These are phyloP conservation scores for Anguilla anguilla DNA, from an alignment of 2,797 vertebrate genomes.

Conservation along the genomic window DNA sequence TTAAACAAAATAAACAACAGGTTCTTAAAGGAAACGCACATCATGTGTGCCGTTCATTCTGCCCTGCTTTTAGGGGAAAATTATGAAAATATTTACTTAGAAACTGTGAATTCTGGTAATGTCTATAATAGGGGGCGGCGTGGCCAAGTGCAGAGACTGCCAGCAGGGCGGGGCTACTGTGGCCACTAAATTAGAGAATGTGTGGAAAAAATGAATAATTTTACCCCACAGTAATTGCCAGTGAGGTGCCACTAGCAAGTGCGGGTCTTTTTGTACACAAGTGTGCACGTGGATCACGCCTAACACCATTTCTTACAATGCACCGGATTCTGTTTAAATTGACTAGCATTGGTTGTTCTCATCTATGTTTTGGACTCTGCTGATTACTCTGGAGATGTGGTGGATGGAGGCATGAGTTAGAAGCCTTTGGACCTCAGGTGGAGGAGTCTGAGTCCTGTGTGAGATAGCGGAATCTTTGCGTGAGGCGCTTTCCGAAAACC, in stretches of 20 bases:
- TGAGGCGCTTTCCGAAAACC: neutral
- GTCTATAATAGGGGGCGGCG: slow-evolving; percentile 72
- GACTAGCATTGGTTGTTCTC: neutral
- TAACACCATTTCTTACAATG: slow-evolving; percentile 9
- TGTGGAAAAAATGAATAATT: slow-evolving; percentile 59
- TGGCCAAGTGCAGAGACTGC: slow-evolving; percentile 53
- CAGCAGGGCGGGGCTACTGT: slow-evolving; percentile 62
- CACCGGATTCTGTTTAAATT: neutral
- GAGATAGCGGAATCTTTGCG: neutral
- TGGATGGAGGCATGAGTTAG: no score
- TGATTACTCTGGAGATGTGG: neutral
- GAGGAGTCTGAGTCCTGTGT: neutral
- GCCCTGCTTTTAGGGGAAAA: slow-evolving; percentile 44
- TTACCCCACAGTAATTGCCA: slow-evolving; percentile 21
- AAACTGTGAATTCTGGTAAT: slow-evolving; percentile 62
- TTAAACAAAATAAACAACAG: slow-evolving; percentile 67
- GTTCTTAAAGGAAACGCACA: slow-evolving; percentile 54
- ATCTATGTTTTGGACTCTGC: neutral
- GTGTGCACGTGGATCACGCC: neutral
- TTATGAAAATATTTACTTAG: slow-evolving; percentile 43
- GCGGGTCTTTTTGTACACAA: neutral
- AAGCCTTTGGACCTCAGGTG: neutral
- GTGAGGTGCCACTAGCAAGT: slow-evolving; percentile 14
- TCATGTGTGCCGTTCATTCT: slow-evolving; percentile 45
- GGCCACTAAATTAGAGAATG: slow-evolving; percentile 74